Percentiles rank a stretch among this genome's conserved stretches.
Conservation (phyloP, 2,113 vertebrate species). For the Alligator mississippiensis region DNA sequence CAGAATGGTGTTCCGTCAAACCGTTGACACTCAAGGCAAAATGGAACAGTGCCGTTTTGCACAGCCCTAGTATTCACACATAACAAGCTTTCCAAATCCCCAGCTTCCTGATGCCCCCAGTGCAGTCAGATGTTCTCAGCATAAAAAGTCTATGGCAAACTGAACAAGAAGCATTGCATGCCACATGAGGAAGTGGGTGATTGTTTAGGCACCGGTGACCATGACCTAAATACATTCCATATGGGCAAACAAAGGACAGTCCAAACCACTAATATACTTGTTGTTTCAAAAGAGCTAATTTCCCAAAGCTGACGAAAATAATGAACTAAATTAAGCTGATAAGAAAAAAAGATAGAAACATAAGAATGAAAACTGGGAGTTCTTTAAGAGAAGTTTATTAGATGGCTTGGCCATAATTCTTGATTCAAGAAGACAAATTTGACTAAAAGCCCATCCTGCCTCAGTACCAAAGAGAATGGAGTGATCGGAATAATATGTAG, state of each 20-base stretch:
- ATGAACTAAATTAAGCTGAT: neutral
- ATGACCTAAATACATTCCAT: neutral
- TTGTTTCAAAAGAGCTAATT: neutral
- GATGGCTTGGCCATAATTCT: neutral
- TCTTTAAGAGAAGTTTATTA: neutral
- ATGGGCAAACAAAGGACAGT: slow-evolving; percentile 8
- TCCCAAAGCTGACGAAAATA: neutral
- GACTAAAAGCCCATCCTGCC: neutral
- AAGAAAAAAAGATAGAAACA: neutral
- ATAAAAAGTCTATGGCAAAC: neutral
- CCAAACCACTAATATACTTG: neutral
- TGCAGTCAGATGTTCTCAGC: neutral
- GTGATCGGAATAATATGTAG: neutral
- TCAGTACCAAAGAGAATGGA: neutral
- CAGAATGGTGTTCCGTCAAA: too few relatives aligned
- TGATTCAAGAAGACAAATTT: neutral
- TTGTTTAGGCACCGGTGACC: slow-evolving; percentile 5
- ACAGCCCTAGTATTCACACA: too few relatives aligned
- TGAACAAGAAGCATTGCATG: too few relatives aligned
- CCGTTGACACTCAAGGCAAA: too few relatives aligned
- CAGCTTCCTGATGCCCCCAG: fast-evolving
- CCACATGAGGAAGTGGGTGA: neutral
- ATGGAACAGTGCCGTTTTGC: too few relatives aligned
- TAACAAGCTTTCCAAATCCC: neutral
- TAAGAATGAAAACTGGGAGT: neutral